Conservation (phyloP, 2,797 vertebrate genomes). For the Melanotaenia parkinsoni region DNA sequence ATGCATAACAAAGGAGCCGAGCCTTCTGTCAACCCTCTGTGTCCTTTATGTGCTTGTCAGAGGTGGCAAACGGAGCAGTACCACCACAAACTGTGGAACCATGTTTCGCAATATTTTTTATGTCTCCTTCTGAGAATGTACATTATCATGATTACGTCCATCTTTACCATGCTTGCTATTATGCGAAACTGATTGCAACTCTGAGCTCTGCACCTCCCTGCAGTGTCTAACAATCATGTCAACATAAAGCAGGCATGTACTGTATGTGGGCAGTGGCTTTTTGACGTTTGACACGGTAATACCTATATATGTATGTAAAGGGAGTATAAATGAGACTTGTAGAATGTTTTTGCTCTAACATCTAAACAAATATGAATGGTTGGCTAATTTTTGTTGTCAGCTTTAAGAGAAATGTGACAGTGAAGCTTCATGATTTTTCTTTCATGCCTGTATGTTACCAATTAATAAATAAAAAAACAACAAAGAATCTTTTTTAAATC, state of each 20-base stretch:
- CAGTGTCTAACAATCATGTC: background rate
- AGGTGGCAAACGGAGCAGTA: background rate
- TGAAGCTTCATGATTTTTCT: background rate
- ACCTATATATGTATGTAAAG: conserved; percentile 23
- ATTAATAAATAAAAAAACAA: background rate
- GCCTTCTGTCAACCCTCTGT: background rate
- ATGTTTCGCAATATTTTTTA: background rate
- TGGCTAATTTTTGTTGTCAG: background rate
- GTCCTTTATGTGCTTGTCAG: background rate
- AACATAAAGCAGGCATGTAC: background rate
- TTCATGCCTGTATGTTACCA: background rate
- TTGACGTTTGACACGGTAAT: background rate
- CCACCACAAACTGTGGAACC: too few relatives aligned
- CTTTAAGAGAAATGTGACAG: background rate
- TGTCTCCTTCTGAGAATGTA: background rate
- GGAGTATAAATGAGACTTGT: conserved; percentile 1
- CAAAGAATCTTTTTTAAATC: background rate
- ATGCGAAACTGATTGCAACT: too few relatives aligned
- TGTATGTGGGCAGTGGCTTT: background rate
- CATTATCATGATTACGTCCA: background rate
- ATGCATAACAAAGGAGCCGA: background rate
- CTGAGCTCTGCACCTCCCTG: background rate
- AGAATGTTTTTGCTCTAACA: background rate
- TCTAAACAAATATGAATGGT: background rate
- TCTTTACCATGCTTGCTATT: background rate